Evolutionary conservation across 2,888 invertebrate genomes (phyloP), one percentile per base, ranked within the genome.

Genomic region (Crossocerus cetratus): DNA sequence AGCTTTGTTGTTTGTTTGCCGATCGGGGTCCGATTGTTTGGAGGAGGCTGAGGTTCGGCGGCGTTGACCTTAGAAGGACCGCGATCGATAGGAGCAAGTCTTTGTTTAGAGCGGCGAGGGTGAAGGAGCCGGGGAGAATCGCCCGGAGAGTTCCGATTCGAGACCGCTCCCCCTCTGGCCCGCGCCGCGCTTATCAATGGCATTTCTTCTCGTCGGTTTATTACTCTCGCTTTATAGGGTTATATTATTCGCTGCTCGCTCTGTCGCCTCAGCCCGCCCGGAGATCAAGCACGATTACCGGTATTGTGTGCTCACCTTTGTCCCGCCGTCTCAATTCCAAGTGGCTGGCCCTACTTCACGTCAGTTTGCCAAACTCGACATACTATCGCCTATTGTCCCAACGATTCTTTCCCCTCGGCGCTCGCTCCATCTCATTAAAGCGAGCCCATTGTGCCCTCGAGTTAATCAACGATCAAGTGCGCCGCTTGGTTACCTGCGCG

Each of bases 301-400:
- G 65, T 69, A 76, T 79, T 76, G 76, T 81, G 76, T 71, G 76
- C 62, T 32, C 69, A 66, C 78, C 72, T 81, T 82, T 85, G 84
- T 83, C 81, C 75, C 69, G 69, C 69, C 69, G 67, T 74, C 74
- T 73, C 32, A 32, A 32, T 32, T 79, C 78, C 74, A 69, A 68
- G 53, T 54, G 72, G 69, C 60, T 60, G 71, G 82, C 82, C 11
- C 32, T 32, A 32, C 77, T 84, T 83, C 81, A 80, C 78, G 84
- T 84, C 83, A 82, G 81, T 81, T 76, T 73, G 69, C 72, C 77
- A 78, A 85, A 84, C 82, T 82, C 82, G 78, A 80, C 77, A 79
- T 78, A 78, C 32, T 75, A 80, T 77, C 76, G 58, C 21, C 65
- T 61, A 74, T 81, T 80, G 67, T 76, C 72, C 14, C 44, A 59